phyloP scores from a whole-genome alignment of 2,888 invertebrate genomes.

The Proisotoma minuta region DNA sequence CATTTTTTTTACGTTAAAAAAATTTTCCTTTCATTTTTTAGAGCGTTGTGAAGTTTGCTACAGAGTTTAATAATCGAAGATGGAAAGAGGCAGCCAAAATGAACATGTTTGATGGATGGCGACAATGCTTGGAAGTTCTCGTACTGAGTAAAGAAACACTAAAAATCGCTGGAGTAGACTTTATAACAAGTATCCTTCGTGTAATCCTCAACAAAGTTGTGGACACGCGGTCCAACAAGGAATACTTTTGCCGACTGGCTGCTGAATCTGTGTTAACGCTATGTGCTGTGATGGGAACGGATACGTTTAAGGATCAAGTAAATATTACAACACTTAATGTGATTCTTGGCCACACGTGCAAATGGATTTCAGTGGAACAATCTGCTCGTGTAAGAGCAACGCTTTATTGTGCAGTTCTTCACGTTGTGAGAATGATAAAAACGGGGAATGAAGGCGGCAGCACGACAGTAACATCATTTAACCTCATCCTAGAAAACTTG shows the following conservation, averaged over 20 bases:
- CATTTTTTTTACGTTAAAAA: background rate
- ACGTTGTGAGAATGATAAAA: conserved; percentile 65
- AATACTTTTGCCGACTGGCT: conserved; percentile 37
- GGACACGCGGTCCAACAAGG: conserved; percentile 16
- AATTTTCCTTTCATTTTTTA: conserved; percentile 7
- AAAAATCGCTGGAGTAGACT: conserved; percentile 29
- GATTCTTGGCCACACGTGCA: conserved; percentile 38
- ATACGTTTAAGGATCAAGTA: conserved; percentile 21
- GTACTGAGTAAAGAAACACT: conserved; percentile 26
- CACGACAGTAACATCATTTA: conserved; percentile 23
- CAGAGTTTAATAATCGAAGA: conserved; percentile 29
- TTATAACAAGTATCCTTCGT: conserved; percentile 31
- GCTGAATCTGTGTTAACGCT: conserved; percentile 40
- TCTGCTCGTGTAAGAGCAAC: conserved; percentile 63
- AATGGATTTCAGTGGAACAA: conserved; percentile 34
- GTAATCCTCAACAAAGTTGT: conserved; percentile 34
- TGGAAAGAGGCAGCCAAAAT: conserved; percentile 40
- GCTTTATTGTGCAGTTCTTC: conserved; percentile 76
- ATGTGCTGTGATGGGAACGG: conserved; percentile 32
- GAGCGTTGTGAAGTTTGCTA: conserved; percentile 37
- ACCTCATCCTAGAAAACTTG: conserved; percentile 36
- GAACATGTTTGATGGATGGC: conserved; percentile 45
- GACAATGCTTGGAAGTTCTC: conserved; percentile 45
- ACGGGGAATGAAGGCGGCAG: conserved; percentile 17
- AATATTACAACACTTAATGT: conserved; percentile 32